Conservation (phyloP, 2,797 vertebrate genomes). For the Sebastes dallii region DNA sequence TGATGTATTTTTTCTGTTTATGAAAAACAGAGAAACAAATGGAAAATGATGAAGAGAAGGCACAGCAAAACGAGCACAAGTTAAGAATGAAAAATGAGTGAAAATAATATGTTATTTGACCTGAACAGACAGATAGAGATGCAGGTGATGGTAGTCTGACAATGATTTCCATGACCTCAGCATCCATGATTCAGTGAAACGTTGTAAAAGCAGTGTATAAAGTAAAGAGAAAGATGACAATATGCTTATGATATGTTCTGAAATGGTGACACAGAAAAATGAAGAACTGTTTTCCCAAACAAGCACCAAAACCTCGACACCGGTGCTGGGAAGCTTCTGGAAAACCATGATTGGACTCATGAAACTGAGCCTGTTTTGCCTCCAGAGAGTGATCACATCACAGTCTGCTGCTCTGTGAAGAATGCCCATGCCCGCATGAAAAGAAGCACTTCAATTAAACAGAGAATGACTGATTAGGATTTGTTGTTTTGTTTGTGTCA, state of each 20-base stretch:
- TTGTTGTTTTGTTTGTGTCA: neutral
- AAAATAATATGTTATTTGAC: neutral
- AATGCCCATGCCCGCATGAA: neutral
- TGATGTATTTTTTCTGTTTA: neutral
- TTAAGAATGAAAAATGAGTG: neutral
- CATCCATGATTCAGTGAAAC: neutral
- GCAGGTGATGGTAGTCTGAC: neutral
- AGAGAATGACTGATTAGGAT: neutral
- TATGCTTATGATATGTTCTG: neutral
- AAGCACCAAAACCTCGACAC: neutral
- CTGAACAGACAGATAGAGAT: neutral
- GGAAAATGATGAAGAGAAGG: neutral
- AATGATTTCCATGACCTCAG: neutral
- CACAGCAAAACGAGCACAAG: constrained; percentile 8
- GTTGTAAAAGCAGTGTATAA: neutral
- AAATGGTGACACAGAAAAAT: neutral
- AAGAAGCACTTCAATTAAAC: neutral
- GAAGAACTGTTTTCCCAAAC: neutral
- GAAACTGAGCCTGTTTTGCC: constrained; percentile 15
- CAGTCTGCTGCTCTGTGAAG: neutral
- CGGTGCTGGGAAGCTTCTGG: neutral
- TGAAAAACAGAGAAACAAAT: neutral
- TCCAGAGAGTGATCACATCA: neutral
- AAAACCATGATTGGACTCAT: constrained; percentile 21
- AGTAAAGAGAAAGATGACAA: neutral